These are phyloP conservation scores for Drosophila auraria DNA, from an alignment of 1,140 invertebrate genomes.

Conservation along the genomic window DNA sequence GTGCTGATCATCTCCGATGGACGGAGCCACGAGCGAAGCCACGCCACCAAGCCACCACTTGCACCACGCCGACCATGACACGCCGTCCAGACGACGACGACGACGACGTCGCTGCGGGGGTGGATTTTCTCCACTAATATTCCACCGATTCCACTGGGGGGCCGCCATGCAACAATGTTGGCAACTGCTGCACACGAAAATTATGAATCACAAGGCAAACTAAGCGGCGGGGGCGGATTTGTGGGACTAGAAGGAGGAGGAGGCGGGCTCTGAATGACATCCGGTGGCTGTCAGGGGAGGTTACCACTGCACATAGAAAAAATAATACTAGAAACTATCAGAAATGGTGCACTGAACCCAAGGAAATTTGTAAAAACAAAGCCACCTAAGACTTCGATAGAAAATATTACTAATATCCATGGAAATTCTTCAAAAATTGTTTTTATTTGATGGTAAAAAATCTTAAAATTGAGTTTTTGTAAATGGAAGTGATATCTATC, in stretches of 20 bases:
- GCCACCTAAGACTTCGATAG: too few relatives aligned
- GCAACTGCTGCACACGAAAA: conserved; percentile 59
- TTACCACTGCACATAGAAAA: conserved; percentile 20
- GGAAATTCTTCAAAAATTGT: neutral
- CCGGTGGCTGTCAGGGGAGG: conserved; percentile 54
- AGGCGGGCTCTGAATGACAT: conserved; percentile 55
- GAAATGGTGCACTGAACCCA: neutral
- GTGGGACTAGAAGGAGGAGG: neutral
- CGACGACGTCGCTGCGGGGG: conserved; percentile 52
- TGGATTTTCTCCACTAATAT: conserved; percentile 45
- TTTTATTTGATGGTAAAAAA: too few relatives aligned
- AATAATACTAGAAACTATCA: neutral
- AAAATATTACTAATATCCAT: too few relatives aligned
- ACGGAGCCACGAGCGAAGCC: conserved; percentile 11
- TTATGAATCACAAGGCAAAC: conserved; percentile 70
- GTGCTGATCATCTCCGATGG: conserved; percentile 49
- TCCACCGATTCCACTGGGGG: conserved; percentile 17
- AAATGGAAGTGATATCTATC: too few relatives aligned
- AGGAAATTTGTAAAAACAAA: neutral
- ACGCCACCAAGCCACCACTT: conserved; percentile 19
- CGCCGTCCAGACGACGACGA: conserved; percentile 37
- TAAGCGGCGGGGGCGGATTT: conserved; percentile 15
- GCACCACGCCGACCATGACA: conserved; percentile 33
- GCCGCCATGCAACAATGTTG: conserved; percentile 61
- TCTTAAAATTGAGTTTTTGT: neutral